Evolutionary conservation across 2,888 invertebrate genomes (phyloP).

Genomic region (Antheraea assamensis): DNA sequence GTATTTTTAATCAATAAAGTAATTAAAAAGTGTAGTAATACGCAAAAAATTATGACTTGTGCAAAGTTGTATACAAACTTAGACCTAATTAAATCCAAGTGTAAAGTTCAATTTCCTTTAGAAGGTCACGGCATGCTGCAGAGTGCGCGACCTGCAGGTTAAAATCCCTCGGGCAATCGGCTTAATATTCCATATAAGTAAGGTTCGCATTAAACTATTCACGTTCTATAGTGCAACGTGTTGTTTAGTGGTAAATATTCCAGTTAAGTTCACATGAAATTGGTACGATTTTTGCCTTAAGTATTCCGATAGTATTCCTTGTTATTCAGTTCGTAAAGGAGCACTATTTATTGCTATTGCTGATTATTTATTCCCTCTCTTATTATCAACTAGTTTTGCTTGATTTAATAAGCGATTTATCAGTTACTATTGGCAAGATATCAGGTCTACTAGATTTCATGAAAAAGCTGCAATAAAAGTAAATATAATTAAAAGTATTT

Average conservation of each 20-base stretch:
- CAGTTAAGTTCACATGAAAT: constrained; percentile 15
- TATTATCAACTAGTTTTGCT: not conserved
- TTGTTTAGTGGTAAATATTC: constrained; percentile 12
- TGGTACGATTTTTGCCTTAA: not conserved
- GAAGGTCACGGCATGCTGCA: constrained; percentile 45
- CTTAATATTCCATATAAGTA: constrained; percentile 64
- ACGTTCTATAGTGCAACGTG: constrained; percentile 51
- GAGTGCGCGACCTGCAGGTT: constrained; percentile 50
- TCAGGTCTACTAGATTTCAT: not conserved
- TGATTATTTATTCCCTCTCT: not conserved
- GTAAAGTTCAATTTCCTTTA: constrained; percentile 56
- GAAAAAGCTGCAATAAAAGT: not conserved
- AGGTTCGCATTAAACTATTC: constrained; percentile 61
- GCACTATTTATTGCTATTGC: constrained; percentile 29
- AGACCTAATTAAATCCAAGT: constrained; percentile 34
- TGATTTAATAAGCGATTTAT: not conserved
- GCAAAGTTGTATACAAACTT: not conserved
- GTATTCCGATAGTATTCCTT: constrained; percentile 4
- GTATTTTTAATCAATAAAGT: not conserved
- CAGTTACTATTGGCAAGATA: not conserved
- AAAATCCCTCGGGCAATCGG: constrained; percentile 48
- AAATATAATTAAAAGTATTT: not conserved
- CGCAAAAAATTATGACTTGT: not conserved
- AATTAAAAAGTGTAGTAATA: not conserved
- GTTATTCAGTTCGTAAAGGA: constrained; percentile 17